Base-by-base conservation (phyloP, 2,888 invertebrate genomes). In the Sesia bembeciformis region DNA sequence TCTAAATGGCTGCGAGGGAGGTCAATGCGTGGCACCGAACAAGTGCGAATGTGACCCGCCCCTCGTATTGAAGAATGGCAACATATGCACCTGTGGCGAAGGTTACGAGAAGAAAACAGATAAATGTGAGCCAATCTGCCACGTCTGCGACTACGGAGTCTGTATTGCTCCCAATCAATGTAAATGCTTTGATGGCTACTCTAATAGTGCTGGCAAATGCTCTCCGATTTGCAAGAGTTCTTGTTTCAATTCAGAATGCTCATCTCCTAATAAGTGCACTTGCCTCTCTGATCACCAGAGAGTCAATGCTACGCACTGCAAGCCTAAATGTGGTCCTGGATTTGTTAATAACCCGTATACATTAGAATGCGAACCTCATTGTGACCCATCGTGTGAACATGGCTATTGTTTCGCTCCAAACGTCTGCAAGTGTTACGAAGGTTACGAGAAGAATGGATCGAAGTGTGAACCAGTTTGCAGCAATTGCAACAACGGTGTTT, bases 21-120 rank as follows among this genome's bases (percentile, higher is more conserved):
- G 79, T 0, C 67, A 60, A 0, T 90, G 89, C 58, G 56, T 67
- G 0, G 63, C 62, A 0, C 74, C 76, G 0, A 60, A 72, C 5
- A 50, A 55, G 0, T 87, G 87, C 61, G 41, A 54, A n/a, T 87
- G 87, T 56, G 56, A 63, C 0, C 61, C 67, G 0, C 69, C 68
- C 4, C 68, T 63, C 42, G 38, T 51, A 7, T 55, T 56, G 5
- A 51, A 49, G 54, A 67, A 80, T 54, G 76, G 77, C 3, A 70
- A 78, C 39, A 62, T 54, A 1, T 84, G 86, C 55, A 60, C 64
- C 4, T 76, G 76, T 54, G 54, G 59, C 3, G 53, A 55, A 3
- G 74, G 67, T 0, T 70, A 70, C 53, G 38, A 54, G 7, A 57
- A 55, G 50, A 52, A 50, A 59, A 59, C 54, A 50, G 59, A 53